Base-by-base conservation (phyloP, 2,888 invertebrate genomes). In the Itoplectis maculator region DNA sequence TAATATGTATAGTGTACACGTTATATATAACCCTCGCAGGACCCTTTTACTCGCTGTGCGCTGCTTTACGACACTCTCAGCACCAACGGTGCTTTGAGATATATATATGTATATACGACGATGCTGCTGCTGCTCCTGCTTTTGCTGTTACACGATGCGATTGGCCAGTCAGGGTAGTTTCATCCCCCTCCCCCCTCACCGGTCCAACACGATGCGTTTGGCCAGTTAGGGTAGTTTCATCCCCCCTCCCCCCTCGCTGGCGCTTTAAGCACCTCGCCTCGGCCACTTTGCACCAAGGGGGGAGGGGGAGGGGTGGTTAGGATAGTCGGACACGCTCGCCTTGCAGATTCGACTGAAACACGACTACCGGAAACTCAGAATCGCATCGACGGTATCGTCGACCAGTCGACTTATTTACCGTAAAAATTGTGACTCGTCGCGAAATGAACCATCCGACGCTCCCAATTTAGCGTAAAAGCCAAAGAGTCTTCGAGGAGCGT, bases 221-320 rank as follows among this genome's bases (percentile, higher is more conserved):
- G 68, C 42, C 61, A 74, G 68, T 54, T 63, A 61, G 23, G 70
- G 40, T 40, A 56, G 35, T 80, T 75, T 54, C 63, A 63, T 18
- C 69, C 68, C 72, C 63, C n/a, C n/a, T n/a, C n/a, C n/a, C n/a
- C n/a, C n/a, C n/a, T n/a, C n/a, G n/a, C 45, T 54, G 56, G 56
- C 29, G 72, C 72, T 72, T 69, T 61, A n/a, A 77, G 72, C 76
- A 68, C 59, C 59, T 59, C 40, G 47, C 76, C 42, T 35, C 51
- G 59, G 72, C 68, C 51, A 77, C 76, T 76, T 81, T 72, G 40
- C 81, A 49, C 76, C n/a, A n/a, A n/a, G n/a, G n/a, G 29, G 29
- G 37, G 35, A 45, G n/a, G n/a, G n/a, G n/a, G n/a, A n/a, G n/a
- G n/a, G n/a, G n/a, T n/a, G n/a, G n/a, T n/a, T n/a, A n/a, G n/a